Evolutionary conservation across 92 coral and sea anemone genomes (phyloP), one percentile per base, ranked within the genome.

Genomic region (Palythoa grandis): DNA sequence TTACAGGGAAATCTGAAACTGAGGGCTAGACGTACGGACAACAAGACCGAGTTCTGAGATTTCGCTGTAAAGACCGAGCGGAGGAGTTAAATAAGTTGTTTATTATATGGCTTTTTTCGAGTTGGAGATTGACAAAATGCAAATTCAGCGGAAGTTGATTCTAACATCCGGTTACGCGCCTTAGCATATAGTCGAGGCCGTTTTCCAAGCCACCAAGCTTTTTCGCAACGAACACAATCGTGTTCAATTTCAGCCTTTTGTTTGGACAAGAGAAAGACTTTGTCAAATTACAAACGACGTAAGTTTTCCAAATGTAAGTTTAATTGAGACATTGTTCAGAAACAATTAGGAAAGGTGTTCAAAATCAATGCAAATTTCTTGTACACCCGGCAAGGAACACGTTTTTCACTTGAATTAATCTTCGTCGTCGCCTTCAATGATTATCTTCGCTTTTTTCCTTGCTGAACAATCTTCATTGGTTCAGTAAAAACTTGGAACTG

Each of bases 401-500:
- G n/a, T n/a, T n/a, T n/a, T n/a, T n/a, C n/a, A n/a, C n/a, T n/a
- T n/a, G n/a, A n/a, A n/a, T n/a, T n/a, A n/a, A n/a, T 73, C 72
- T 52, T 89, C 87, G 69, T 70, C 77, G 25, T 78, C 77, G 35
- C 88, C 88, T 70, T 86, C 86, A 75, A 82, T 83, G 1, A 83
- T 61, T 17, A 22, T 78, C 92, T 82, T 65, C 88, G 88, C 58
- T 77, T 84, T n/a, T 52, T 52, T 25, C 78, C 23, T 72, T 72
- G 50, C 11, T 88, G 91, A 24, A 74, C 14, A 11, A 88, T 82
- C 29, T 67, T 82, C 72, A 89, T 88, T 77, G 87, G 89, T 12
- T 86, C 92, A 37, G 72, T 76, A 74, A 89, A 92, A 53, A 91
- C 70, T 78, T 89, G 91, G 72, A 89, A 92, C 29, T 73, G 78